Evolutionary conservation across 2,888 invertebrate species (phyloP), one percentile per base, ranked within the genome.

Genomic region (Clistopyga incitator): DNA sequence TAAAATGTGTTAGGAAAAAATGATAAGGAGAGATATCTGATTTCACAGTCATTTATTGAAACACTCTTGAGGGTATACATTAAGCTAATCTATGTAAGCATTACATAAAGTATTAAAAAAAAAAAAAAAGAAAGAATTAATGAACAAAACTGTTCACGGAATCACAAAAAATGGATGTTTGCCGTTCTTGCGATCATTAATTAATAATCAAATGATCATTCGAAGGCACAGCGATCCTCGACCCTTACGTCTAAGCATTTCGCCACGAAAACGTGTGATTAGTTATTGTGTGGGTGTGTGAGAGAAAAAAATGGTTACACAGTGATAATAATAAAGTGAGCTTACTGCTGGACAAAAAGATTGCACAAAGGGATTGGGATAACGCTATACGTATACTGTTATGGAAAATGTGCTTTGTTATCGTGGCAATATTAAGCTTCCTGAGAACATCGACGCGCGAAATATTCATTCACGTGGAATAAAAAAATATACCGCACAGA

Each of bases 211-310:
- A 29, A 29, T 90, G 89, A 89, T 88, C 85, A 88, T 82, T 89
- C 88, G 92, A 93, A 93, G 93, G 92, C 93, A 93, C 92, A 91
- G 88, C 92, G 93, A 89, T 93, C 93, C 93, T 93, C 93, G 92
- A 92, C 93, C 93, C 92, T 93, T 93, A 93, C 93, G 91, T 86
- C 84, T 87, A 86, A 91, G 90, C 87, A 88, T 89, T 91, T 93
- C 89, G 89, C 92, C 92, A 90, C 88, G 90, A 92, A 87, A 90
- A 92, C 91, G 86, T 54, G 61, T 50, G 34, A 61, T 76, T 75
- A 72, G 50, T 68, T 20, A 29, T 18, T 11, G 47, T 34, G 47
- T 72, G 38, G 3, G 25, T n/a, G 25, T 13, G 54, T 38, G 54
- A n/a, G 20, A 45, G 61, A 11, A 76, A 56, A 56, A 75, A 52